These are phyloP conservation scores for Aporophyla nigra DNA, from an alignment of 2,888 invertebrate genomes.

Conservation along the genomic window DNA sequence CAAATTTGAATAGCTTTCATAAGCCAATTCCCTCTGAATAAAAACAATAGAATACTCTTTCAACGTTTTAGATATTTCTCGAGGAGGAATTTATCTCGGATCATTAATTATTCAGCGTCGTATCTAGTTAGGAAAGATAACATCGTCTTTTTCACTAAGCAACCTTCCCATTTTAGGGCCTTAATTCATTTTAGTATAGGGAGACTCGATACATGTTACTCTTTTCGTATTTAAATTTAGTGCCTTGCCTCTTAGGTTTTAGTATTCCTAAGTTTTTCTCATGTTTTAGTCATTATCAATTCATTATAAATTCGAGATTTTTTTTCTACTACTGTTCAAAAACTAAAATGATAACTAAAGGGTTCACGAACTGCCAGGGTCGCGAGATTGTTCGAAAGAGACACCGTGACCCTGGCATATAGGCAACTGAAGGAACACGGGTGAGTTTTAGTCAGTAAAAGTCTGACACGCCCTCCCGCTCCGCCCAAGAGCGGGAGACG, in stretches of 20 bases:
- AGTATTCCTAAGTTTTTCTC: not conserved
- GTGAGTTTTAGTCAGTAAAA: too few species aligned
- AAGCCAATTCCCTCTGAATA: slow-evolving; percentile 87
- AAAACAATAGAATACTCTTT: slow-evolving; percentile 86
- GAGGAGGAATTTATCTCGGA: slow-evolving; percentile 76
- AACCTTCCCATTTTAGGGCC: slow-evolving; percentile 21
- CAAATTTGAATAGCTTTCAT: slow-evolving; percentile 89
- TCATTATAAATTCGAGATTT: not conserved
- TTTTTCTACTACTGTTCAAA: not conserved
- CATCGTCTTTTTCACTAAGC: slow-evolving; percentile 48
- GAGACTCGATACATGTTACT: slow-evolving; percentile 11
- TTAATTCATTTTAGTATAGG: slow-evolving; percentile 28
- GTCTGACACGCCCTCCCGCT: too few species aligned
- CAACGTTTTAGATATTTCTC: slow-evolving; percentile 79
- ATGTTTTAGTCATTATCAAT: slow-evolving; percentile 26
- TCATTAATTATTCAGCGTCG: slow-evolving; percentile 77
- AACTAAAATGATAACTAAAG: too few species aligned
- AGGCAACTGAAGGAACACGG: too few species aligned
- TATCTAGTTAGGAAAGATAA: slow-evolving; percentile 66
- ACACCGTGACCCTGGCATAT: too few species aligned
- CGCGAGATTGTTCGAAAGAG: too few species aligned
- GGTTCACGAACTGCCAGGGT: too few species aligned
- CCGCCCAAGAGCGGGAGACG: too few species aligned
- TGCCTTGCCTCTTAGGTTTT: not conserved
- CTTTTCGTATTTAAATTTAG: slow-evolving; percentile 37